Evolutionary conservation across 2,797 vertebrate genomes (phyloP), one percentile per base, ranked within the genome.

Genomic region (Synanceia verrucosa): DNA sequence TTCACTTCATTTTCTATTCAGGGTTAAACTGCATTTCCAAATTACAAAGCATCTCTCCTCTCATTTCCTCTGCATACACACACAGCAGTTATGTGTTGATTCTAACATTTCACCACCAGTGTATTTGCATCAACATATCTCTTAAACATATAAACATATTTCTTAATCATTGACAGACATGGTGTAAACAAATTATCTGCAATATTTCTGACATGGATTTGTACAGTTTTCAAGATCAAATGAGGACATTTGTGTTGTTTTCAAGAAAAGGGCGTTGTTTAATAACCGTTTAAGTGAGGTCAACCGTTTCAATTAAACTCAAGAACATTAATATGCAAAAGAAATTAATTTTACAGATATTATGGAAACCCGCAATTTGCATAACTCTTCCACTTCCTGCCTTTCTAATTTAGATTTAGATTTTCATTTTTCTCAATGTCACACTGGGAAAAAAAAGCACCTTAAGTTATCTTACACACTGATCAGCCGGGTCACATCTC

Each of bases 401-500:
- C 12, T 8, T 3, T 57, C 8, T 44, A 21, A 70, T 82, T 82
- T 58, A 9, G 21, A 50, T 66, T 50, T 21, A 14, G 2, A 64
- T 80, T 79, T 44, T 11, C 10, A 6, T 26, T 65, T 46, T 10
- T 51, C 66, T 79, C 24, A 29, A 36, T 11, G 1, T 19, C n/a
- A 29, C 63, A 72, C 37, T 18, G 23, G 11, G n/a, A 50, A 63
- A 61, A 58, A 73, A n/a, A 83, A 74, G 43, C 69, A 28, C 33
- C 69, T 73, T 56, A 71, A 83, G 63, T 88, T 70, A 72, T 85
- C 76, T 78, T 76, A 23, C 71, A 71, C 53, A 55, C 58, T 77
- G 79, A 87, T 87, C 73, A 75, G 78, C 75, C 61, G 73, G 89
- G 88, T 90, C 86, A 91, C 76, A 82, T 90, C 64, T 85, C 84